Evolutionary conservation across 2,888 invertebrate species (phyloP), one percentile per base, ranked within the genome.

Genomic region (Lasioglossum zephyrum): DNA sequence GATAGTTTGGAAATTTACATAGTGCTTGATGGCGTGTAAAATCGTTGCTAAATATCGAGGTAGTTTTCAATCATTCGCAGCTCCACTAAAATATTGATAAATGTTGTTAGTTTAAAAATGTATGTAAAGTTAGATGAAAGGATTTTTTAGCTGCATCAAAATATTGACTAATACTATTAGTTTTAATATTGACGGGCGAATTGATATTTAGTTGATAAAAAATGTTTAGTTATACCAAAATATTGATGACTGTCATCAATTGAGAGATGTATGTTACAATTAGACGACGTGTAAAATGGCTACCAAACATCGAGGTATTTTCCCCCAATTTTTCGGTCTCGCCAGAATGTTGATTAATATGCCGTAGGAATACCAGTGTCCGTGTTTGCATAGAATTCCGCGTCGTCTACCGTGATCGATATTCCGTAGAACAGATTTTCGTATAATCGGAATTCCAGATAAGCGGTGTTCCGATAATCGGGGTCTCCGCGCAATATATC

Each of bases 341-440:
- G 26, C 31, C 31, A 63, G 60, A 63, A 63, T 63, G 60, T 63
- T 63, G 60, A 63, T 63, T 63, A 63, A 63, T 63, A 63, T 26
- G 60, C 60, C 6, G 31, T 26, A 31, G 69, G n/a, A 36, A 81
- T 47, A 41, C 57, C 69, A n/a, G 47, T 66, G 31, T 36, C 49
- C 73, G 76, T 60, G 73, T 49, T 63, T 47, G n/a, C 69, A n/a
- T n/a, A 39, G 63, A 36, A 66, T 53, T 39, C 18, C 63, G 36
- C 70, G 74, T 60, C 73, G 74, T 75, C 70, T 70, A 13, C 73
- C 39, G 18, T 74, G 82, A 77, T 85, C 79, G 85, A 88, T 88
- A 88, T 82, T 88, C 82, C 80, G 77, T 31, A 11, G 80, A 85
- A 74, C 87, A 79, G 80, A 85, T 85, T 84, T 84, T 82, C 84